Evolutionary conservation across 2,888 invertebrate species (phyloP).

Genomic region (Acleris holmiana): DNA sequence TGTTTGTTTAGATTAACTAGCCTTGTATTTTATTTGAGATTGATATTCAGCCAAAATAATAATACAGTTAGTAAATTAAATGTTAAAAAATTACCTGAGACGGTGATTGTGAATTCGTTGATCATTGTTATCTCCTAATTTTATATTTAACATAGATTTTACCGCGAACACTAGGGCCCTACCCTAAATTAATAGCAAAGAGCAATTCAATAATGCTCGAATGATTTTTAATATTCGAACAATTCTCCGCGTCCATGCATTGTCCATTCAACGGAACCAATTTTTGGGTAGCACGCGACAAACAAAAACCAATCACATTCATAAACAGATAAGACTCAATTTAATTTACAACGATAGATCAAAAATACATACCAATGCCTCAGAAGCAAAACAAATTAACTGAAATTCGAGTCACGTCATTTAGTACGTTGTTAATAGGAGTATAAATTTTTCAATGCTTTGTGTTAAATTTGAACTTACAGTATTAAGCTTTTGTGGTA

Average conservation of each 20-base stretch:
- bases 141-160: background rate
- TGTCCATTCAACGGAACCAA: constrained; percentile 64
- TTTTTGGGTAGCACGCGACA: constrained; percentile 52
- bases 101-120: background rate
- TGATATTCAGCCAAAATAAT: no score
- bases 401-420: no score
- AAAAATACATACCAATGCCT: constrained; percentile 1
- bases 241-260: constrained; percentile 65
- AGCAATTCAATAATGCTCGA: constrained; percentile 77
- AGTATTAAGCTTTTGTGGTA: no score
- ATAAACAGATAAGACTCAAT: constrained; percentile 39
- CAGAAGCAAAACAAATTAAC: no score
- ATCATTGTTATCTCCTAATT: background rate
- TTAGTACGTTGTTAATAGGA: no score
- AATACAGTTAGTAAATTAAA: no score
- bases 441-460: no score
- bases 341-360: constrained; percentile 13
- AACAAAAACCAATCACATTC: constrained; percentile 40
- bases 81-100: no score
- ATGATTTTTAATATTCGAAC: constrained; percentile 80
- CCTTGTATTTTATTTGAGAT: no score
- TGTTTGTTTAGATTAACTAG: no score
- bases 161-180: constrained; percentile 49
- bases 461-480: no score
- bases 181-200: constrained; percentile 68